Evolutionary conservation across 2,797 vertebrate genomes (phyloP).

Genomic region (Hippocampus kuda): DNA sequence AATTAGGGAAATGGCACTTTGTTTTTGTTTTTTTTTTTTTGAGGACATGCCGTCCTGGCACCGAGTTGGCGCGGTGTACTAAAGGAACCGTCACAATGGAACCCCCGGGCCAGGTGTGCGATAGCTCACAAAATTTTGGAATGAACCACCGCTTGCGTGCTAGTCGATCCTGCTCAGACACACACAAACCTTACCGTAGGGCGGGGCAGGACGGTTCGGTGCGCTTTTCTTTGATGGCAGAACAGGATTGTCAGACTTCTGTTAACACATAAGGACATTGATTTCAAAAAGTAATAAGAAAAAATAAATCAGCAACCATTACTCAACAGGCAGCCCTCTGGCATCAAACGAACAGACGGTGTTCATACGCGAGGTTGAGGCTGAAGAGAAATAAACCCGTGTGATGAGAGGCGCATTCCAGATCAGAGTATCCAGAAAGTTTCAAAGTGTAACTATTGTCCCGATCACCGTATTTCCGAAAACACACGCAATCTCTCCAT

Average conservation of each 20-base stretch:
- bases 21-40: background rate
- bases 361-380: background rate
- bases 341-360: background rate
- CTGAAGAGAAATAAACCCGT: background rate
- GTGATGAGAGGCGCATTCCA: background rate
- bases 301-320: conserved; percentile 2
- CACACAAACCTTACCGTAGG: conserved; percentile 71
- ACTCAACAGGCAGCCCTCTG: background rate
- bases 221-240: conserved; percentile 83
- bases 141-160: background rate
- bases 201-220: conserved; percentile 84
- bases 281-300: conserved; percentile 5
- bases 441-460: background rate
- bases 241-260: conserved; percentile 78
- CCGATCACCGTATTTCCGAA: too few relatives aligned
- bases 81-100: background rate
- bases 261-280: conserved; percentile 45
- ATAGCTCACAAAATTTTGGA: background rate
- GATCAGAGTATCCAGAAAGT: background rate
- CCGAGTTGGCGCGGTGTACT: background rate
- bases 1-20: conserved; percentile 18
- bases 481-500: background rate
- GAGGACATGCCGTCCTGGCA: background rate
- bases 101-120: background rate
- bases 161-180: background rate